A percentile compares a stretch with the other conserved stretches of the same genome.
phyloP scores from a whole-genome alignment of 2,797 vertebrate genomes.

The Coracias cyanogaster region DNA sequence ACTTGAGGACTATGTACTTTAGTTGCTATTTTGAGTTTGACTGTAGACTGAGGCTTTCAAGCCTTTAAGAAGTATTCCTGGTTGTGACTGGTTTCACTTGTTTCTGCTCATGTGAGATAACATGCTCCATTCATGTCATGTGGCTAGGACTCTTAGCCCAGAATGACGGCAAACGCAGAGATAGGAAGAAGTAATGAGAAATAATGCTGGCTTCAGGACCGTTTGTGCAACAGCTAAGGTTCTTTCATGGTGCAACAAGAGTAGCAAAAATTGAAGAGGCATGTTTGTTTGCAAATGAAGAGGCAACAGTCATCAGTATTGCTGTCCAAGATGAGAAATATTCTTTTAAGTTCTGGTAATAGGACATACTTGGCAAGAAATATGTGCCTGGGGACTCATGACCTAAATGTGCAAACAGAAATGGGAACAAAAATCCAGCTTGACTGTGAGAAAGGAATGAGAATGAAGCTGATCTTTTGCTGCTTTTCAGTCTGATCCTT shows the following conservation, averaged over 20 bases:
- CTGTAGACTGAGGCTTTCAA: not conserved
- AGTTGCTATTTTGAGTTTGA: not conserved
- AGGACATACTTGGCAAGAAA: not conserved
- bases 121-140: rapidly evolving
- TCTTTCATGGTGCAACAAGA: not conserved
- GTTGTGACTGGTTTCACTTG: not conserved
- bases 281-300: not conserved
- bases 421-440: not conserved
- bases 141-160: not conserved
- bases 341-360: not conserved
- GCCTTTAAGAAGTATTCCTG: not conserved
- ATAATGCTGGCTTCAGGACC: not conserved
- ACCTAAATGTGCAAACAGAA: not conserved
- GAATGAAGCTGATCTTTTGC: not conserved
- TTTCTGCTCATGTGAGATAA: not conserved
- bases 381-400: not conserved
- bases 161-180: not conserved
- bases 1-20: not conserved
- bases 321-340: not conserved
- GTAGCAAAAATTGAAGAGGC: not conserved
- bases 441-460: not conserved
- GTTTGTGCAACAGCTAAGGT: not conserved
- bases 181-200: not conserved
- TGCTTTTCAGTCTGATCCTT: not conserved
- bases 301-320: not conserved